A percentile compares a stretch with the other conserved stretches of the same genome.
These are phyloP conservation scores for Luscinia megarhynchos DNA, from an alignment of 2,797 vertebrate species.

Conservation along the genomic window DNA sequence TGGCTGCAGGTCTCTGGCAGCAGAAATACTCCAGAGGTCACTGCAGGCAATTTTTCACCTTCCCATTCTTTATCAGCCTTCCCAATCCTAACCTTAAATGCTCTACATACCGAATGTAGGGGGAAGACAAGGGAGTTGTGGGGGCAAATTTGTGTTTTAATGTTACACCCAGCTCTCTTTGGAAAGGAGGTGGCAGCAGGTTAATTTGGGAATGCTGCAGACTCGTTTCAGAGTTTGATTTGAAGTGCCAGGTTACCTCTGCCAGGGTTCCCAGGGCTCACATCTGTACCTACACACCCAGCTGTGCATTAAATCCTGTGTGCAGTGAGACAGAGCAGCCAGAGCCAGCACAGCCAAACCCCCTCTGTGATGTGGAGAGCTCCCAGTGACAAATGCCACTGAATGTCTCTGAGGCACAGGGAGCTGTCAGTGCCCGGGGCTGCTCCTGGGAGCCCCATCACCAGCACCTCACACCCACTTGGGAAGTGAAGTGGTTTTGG, in stretches of 20 bases:
- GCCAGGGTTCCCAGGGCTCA: neutral
- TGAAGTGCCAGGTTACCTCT: neutral
- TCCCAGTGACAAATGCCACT: neutral
- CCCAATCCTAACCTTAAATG: neutral
- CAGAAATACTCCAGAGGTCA: neutral
- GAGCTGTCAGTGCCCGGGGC: neutral
- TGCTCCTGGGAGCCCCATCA: neutral
- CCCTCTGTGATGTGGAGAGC: too few relatives aligned
- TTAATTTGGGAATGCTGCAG: neutral
- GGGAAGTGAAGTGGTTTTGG: neutral
- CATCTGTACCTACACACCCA: accelerated
- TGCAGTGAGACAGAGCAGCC: neutral
- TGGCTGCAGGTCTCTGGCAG: neutral
- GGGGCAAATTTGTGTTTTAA: neutral
- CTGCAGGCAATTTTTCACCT: neutral
- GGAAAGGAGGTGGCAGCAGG: neutral
- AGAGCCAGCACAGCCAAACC: neutral
- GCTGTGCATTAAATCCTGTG: neutral
- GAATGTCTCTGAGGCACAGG: neutral
- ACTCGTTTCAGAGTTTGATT: neutral
- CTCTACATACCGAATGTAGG: neutral
- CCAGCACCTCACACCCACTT: neutral
- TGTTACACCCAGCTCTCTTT: neutral
- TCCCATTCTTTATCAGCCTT: neutral
- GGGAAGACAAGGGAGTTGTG: neutral